A percentile compares a stretch with the other conserved stretches of the same genome.
These are phyloP conservation scores for Fundulus diaphanus DNA, from an alignment of 2,797 vertebrate species.

Conservation along the genomic window DNA sequence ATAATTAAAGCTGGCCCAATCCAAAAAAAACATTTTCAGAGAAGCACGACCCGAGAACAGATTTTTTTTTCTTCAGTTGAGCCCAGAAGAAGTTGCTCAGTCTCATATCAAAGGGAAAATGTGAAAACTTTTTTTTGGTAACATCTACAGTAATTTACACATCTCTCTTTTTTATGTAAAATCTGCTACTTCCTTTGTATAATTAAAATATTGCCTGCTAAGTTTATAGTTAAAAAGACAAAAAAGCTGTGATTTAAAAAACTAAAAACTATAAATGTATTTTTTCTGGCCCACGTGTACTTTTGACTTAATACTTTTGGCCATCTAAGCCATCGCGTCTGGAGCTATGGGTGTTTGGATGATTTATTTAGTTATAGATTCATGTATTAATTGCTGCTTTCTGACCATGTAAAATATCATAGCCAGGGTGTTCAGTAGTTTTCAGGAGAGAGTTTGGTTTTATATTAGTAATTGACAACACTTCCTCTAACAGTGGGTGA, in stretches of 20 bases:
- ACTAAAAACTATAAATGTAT: neutral
- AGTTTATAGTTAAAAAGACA: no score
- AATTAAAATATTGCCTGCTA: no score
- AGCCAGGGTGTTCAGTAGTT: neutral
- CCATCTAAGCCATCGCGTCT: neutral
- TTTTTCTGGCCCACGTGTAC: neutral
- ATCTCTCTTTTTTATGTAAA: no score
- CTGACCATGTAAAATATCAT: neutral
- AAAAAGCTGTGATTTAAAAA: no score
- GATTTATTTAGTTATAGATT: no score
- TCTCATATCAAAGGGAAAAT: neutral
- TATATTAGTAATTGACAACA: neutral
- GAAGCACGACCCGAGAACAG: neutral
- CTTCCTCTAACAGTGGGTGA: neutral
- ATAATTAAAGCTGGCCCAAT: neutral
- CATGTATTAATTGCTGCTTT: neutral
- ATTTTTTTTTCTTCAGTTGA: neutral
- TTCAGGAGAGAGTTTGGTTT: neutral
- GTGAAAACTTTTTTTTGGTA: neutral
- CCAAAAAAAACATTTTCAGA: neutral
- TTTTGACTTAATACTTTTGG: neutral
- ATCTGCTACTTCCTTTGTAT: no score
- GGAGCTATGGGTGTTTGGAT: neutral
- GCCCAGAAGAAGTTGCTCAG: neutral
- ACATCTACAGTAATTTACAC: no score